These are phyloP conservation scores for Dallia pectoralis DNA, from an alignment of 2,797 vertebrate genomes.

Conservation along the genomic window DNA sequence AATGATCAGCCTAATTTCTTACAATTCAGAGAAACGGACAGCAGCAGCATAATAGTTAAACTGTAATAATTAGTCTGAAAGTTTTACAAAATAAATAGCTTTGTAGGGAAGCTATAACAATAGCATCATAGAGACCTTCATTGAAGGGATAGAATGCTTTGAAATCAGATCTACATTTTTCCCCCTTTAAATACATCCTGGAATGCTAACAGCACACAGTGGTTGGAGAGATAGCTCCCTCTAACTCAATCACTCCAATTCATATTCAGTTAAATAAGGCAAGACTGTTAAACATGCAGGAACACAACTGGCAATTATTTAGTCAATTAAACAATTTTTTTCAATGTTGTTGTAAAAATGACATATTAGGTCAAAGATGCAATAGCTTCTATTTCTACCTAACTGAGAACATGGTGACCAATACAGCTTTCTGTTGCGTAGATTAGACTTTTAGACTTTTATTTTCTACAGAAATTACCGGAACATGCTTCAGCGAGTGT, in stretches of 20 bases:
- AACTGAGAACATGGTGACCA: background rate
- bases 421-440: background rate
- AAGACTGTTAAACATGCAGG: background rate
- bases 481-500: background rate
- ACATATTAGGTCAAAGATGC: background rate
- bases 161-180: constrained; percentile 52
- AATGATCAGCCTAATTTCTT: constrained; percentile 28
- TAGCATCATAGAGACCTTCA: constrained; percentile 77
- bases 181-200: constrained; percentile 11
- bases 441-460: background rate
- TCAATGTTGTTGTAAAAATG: background rate
- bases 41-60: constrained; percentile 62
- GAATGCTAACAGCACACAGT: background rate
- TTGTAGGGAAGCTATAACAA: constrained; percentile 75
- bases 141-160: constrained; percentile 78
- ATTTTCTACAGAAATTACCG: background rate
- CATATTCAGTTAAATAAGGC: constrained; percentile 3
- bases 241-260: background rate
- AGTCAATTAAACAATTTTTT: background rate
- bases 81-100: constrained; percentile 80
- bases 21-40: constrained; percentile 57
- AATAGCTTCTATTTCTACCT: constrained; percentile 1
- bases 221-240: background rate
- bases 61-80: constrained; percentile 44
- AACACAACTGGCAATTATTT: background rate